These are phyloP conservation scores for Dendropsophus ebraccatus DNA, from an alignment of 2,113 vertebrate genomes.

Conservation along the genomic window DNA sequence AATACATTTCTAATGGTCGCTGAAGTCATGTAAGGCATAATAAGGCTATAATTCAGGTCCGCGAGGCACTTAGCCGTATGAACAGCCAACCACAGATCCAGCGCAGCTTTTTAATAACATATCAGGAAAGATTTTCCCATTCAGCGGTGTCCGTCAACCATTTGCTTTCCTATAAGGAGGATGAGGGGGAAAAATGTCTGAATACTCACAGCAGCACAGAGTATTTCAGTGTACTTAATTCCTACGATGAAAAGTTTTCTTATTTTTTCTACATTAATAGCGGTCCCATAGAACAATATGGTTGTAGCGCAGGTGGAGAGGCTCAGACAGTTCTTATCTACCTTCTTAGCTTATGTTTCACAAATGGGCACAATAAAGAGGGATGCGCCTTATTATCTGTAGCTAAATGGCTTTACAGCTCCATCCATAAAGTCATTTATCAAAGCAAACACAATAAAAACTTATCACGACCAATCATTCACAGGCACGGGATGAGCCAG, in stretches of 20 bases:
- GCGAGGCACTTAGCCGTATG: not conserved
- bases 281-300: not conserved
- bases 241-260: too few relatives aligned
- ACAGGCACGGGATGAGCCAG: not conserved
- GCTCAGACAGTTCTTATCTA: not conserved
- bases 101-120: not conserved
- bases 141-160: not conserved
- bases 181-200: not conserved
- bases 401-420: not conserved
- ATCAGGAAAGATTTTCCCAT: not conserved
- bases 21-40: not conserved
- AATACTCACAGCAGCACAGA: not conserved
- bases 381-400: not conserved
- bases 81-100: not conserved
- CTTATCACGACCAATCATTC: not conserved
- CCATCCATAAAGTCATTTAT: conserved; percentile 17
- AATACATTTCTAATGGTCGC: not conserved
- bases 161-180: not conserved
- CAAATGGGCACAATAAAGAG: not conserved
- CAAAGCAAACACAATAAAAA: not conserved
- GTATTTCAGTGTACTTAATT: not conserved
- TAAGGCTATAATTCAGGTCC: not conserved
- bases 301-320: too few relatives aligned
- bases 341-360: not conserved
- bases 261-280: too few relatives aligned